Conservation (phyloP, 2,797 vertebrate species). For the Rhabdophis nuchalis region DNA sequence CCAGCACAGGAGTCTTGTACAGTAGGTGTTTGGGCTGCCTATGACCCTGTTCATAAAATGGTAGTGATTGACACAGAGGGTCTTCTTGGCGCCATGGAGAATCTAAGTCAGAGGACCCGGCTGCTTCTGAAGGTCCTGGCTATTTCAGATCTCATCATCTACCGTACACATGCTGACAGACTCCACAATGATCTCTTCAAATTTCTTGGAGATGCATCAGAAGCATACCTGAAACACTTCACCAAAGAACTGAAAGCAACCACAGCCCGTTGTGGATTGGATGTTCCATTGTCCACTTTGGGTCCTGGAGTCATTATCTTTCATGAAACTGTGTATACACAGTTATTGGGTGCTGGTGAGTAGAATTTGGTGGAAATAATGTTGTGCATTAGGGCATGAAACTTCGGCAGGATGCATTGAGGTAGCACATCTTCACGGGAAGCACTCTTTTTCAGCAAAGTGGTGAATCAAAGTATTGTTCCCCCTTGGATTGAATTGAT, state of each 20-base stretch:
- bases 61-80: conserved; percentile 97
- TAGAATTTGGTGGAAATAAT: conserved; percentile 34
- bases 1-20: conserved; percentile 97
- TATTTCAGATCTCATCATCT: conserved; percentile 95
- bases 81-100: conserved; percentile 90
- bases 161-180: conserved; percentile 94
- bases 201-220: conserved; percentile 97
- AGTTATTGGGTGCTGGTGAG: conserved; percentile 92
- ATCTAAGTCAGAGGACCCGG: conserved; percentile 92
- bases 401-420: background rate
- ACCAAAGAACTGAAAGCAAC: conserved; percentile 95
- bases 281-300: conserved; percentile 93
- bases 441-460: background rate
- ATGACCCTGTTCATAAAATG: conserved; percentile 89
- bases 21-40: conserved; percentile 94
- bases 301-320: conserved; percentile 97
- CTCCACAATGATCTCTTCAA: conserved; percentile 98
- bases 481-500: background rate
- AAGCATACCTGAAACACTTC: conserved; percentile 97
- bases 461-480: background rate
- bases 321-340: conserved; percentile 97
- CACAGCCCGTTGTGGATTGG: conserved; percentile 92
- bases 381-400: background rate
- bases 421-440: background rate
- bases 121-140: conserved; percentile 95